These are phyloP conservation scores for Equus quagga DNA, from an alignment of 2,113 vertebrate genomes.

Conservation along the genomic window DNA sequence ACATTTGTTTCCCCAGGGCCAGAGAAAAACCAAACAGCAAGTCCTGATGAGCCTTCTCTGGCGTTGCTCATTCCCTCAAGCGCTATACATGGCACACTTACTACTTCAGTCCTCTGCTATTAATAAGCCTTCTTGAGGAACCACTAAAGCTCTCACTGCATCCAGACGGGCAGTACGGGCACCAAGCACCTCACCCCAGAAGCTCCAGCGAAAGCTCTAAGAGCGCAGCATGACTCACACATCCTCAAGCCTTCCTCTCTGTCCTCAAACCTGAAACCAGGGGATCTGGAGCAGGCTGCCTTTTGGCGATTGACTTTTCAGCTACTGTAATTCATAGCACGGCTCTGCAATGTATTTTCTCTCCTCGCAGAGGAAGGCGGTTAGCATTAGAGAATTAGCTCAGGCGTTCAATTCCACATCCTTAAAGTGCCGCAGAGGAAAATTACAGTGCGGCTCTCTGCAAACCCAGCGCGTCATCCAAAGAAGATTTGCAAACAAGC, in stretches of 20 bases:
- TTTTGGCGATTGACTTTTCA: background rate
- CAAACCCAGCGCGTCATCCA: background rate
- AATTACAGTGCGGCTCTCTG: background rate
- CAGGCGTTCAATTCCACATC: background rate
- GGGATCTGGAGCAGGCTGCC: background rate
- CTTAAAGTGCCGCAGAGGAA: background rate
- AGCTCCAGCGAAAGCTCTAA: background rate
- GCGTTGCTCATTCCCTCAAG: constrained; percentile 57
- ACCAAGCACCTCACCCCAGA: background rate
- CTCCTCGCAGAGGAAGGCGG: background rate
- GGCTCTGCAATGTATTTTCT: background rate
- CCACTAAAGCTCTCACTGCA: constrained; percentile 52
- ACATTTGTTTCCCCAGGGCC: constrained; percentile 57
- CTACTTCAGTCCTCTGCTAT: constrained; percentile 48
- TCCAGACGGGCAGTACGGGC: constrained; percentile 42
- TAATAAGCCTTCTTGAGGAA: constrained; percentile 61
- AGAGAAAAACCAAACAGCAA: constrained; percentile 40
- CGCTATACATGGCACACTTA: background rate
- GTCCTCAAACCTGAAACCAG: background rate
- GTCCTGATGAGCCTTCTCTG: constrained; percentile 35
- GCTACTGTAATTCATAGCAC: background rate
- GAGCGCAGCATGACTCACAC: background rate
- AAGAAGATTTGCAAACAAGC: background rate
- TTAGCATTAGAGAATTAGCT: background rate
- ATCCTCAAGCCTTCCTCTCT: background rate